Evolutionary conservation across 35 echinoderm and acorn worm species (phyloP), one percentile per base, ranked within the genome.

Genomic region (Apostichopus parvimensis): DNA sequence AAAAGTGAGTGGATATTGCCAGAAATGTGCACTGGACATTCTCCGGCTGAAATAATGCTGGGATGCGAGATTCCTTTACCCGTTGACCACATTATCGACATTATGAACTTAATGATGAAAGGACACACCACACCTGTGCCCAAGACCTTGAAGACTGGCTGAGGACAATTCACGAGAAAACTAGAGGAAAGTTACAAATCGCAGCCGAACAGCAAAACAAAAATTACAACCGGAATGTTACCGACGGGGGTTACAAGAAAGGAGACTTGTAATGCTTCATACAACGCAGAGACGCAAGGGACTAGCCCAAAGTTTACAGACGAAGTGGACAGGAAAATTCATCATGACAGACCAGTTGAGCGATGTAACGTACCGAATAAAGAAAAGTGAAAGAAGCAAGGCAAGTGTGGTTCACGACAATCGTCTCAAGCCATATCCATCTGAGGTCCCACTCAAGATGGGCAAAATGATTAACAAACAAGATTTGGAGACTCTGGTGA

Each of bases 261-360:
- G 62, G 62, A 34, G 28, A 34, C 28, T 1, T 34, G 28, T 34
- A 34, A 34, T 92, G 91, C 34, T 93, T 93, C 83, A 93, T 59
- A 75, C 82, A 53, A 91, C 91, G 15, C 61, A 73, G 9, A 54
- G 53, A 15, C 81, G 71, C 28, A 60, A 78, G 65, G 93, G 87
- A 71, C 55, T 8, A 64, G 62, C 66, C 85, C 66, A 2, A 93
- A 93, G 56, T 25, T 24, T 87, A 13, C 26, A 87, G 26, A 54
- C 57, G n/a, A 57, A 87, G 21, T 64, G 84, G 84, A 45, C 8
- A 57, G 84, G 84, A 57, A 57, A 57, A 3, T 87, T 14, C 14
- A n/a, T 87, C 6, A 62, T 87, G 0, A 23, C 26, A 10, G 28
- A 4, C 1, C 62, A 4, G 9, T 15, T 65, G 62, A 65, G 62